Base-by-base conservation (phyloP, 2,888 invertebrate species). In the Hypsopygia costalis region DNA sequence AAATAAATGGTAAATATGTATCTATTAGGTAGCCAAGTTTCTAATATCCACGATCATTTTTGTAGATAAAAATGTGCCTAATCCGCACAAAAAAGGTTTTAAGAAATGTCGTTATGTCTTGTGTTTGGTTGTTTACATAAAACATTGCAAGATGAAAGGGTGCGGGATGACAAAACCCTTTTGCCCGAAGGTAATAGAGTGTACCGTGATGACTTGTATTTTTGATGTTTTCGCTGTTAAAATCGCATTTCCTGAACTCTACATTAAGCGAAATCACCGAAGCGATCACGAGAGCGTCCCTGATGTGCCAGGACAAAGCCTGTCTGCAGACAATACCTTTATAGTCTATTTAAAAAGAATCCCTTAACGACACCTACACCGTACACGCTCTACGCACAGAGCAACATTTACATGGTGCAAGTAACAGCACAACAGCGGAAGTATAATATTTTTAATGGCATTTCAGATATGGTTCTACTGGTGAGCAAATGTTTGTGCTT, bases 171-270 rank as follows among this genome's bases (percentile, higher is more conserved):
- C 75, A 78, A 80, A 81, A 82, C 80, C 77, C 79, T 78, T 86
- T 86, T 76, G 74, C 74, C 81, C 65, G 58, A 53, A 86, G 85
- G 87, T 86, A 86, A 58, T 69, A 76, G 68, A 76, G 78, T 85
- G 77, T 52, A 71, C 68, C 67, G 52, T 67, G 73, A 87, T 86
- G 83, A 85, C 82, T 83, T 81, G 85, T 87, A 82, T 82, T 81
- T 85, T 72, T 61, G 70, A 83, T 87, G 83, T 88, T 87, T 87
- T 77, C 78, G 72, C 77, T 81, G 75, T 87, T 86, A 79, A 87
- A 87, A 86, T 87, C 88, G 81, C 75, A 86, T 88, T 88, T 88
- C 86, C 87, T 86, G 78, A 76, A 62, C 62, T 58, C 61, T 66
- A 70, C 76, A 85, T 87, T 87, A 71, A 81, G 67, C 66, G 55